Conservation (phyloP, 2,888 invertebrate genomes). For the Agrotis ipsilon region DNA sequence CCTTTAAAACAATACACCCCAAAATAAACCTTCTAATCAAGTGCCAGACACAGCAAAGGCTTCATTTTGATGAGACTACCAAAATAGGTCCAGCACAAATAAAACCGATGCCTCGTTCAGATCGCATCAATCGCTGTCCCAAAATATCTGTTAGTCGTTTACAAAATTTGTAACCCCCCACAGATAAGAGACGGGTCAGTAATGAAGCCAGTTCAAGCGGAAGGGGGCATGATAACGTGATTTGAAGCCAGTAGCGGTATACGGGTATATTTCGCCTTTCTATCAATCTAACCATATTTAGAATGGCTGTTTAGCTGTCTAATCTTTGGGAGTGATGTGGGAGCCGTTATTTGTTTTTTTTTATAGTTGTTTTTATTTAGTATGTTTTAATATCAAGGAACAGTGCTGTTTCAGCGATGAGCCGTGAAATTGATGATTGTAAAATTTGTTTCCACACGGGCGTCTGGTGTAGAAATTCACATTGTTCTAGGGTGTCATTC, state of each 20-base stretch:
- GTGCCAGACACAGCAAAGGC: neutral
- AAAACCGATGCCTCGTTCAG: slow-evolving; percentile 51
- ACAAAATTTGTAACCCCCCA: slow-evolving; percentile 72
- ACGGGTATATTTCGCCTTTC: slow-evolving; percentile 58
- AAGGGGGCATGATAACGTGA: slow-evolving; percentile 75
- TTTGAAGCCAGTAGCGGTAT: slow-evolving; percentile 54
- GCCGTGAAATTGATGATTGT: too few relatives aligned
- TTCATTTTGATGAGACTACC: slow-evolving; percentile 2
- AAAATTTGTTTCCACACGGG: too few relatives aligned
- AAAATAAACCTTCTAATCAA: neutral
- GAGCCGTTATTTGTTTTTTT: slow-evolving; percentile 12
- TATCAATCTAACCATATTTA: slow-evolving; percentile 53
- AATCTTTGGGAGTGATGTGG: slow-evolving; percentile 30
- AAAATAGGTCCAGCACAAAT: slow-evolving; percentile 45
- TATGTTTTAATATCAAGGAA: too few relatives aligned
- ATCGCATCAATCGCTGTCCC: slow-evolving; percentile 70
- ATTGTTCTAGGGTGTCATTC: too few relatives aligned
- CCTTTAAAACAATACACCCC: neutral
- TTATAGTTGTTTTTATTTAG: too few relatives aligned
- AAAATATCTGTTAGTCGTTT: slow-evolving; percentile 72
- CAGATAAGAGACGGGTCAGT: slow-evolving; percentile 75
- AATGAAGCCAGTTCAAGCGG: slow-evolving; percentile 77
- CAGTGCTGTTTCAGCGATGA: too few relatives aligned
- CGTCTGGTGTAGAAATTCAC: too few relatives aligned
- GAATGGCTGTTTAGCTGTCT: slow-evolving; percentile 28